Percentiles rank a stretch among this genome's conserved stretches.
Conservation (phyloP, 2,888 invertebrate species). For the Exephanes ischioxanthus region DNA sequence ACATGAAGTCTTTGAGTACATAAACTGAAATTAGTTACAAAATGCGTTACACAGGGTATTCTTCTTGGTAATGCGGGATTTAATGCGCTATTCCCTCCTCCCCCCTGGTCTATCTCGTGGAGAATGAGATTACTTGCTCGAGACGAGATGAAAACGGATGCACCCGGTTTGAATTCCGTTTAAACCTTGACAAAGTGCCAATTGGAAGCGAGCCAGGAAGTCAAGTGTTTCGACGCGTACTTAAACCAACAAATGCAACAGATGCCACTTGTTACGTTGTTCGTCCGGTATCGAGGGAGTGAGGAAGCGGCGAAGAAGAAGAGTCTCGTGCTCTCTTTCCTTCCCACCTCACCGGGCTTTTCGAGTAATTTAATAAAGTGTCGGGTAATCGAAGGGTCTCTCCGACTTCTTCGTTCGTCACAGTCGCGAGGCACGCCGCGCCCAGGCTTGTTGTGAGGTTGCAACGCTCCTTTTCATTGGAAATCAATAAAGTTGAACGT, state of each 20-base stretch:
- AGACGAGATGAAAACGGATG: slow-evolving; percentile 49
- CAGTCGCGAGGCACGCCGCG: slow-evolving; percentile 1
- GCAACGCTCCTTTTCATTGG: slow-evolving; percentile 50
- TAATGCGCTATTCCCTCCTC: neutral
- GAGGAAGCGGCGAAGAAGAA: slow-evolving; percentile 23
- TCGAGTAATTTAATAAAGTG: slow-evolving; percentile 51
- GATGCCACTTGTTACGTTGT: slow-evolving; percentile 83
- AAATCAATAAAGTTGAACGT: slow-evolving; percentile 59
- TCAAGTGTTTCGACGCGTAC: slow-evolving; percentile 78
- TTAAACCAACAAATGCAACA: slow-evolving; percentile 82
- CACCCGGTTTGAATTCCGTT: slow-evolving; percentile 53
- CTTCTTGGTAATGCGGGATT: slow-evolving; percentile 30
- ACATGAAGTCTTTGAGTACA: too few relatives aligned
- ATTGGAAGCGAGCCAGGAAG: slow-evolving; percentile 82
- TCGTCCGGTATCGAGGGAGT: slow-evolving; percentile 41
- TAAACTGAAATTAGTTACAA: too few relatives aligned
- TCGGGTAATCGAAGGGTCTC: neutral
- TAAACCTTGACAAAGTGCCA: slow-evolving; percentile 79
- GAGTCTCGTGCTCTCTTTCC: neutral
- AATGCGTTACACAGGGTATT: neutral
- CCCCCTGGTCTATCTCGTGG: neutral
- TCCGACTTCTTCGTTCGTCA: neutral
- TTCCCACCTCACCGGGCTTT: slow-evolving; percentile 4
- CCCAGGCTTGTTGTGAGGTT: slow-evolving; percentile 27
- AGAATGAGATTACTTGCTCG: slow-evolving; percentile 30